Evolutionary conservation across 1,140 invertebrate species (phyloP), one percentile per base, ranked within the genome.

Genomic region (Scaptomyza graminum): DNA sequence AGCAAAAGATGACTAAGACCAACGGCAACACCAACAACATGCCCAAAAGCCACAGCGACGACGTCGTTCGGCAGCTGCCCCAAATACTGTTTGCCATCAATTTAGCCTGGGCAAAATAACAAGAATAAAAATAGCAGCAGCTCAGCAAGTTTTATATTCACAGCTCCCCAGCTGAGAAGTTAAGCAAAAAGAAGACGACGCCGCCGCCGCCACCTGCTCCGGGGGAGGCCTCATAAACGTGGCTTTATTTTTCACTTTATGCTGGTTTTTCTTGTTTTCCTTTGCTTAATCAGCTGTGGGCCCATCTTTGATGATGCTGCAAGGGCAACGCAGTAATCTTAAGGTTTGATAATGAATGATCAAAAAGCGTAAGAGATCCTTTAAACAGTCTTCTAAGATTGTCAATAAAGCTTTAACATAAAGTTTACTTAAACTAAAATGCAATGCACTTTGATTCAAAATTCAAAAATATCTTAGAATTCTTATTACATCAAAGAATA

Each of bases 21-120:
- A 6, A 61, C 47, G 41, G 43, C 55, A 66, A 65, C 46, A 50
- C 25, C 49, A 63, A 59, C 69, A 70, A 72, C 68, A 79, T 68
- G 75, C 72, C 73, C 74, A 76, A 87, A 88, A 76, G 60, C 66
- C 65, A 74, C 75, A 69, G 57, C 50, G 60, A 81, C 31, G 28
- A 56, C 55, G 41, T 28, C 55, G 41, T 28, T 34, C 31, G 31
- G 31, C 74, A 69, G 59, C 46, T 16, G 51, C 22, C 22, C 51
- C 59, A 72, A 55, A 59, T 47, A 60, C 43, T 70, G 57, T 61
- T 68, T 82, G 66, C 84, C 81, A 82, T 87, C 82, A 87, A 82
- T 87, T 85, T 87, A 51, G 82, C 62, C 61, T 34, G 41, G 76
- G 37, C 41, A 66, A 34, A 34, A 75, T 12, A 80, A 71, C 56